Conservation (phyloP, 2,888 invertebrate genomes). For the Microctonus hyperodae region DNA sequence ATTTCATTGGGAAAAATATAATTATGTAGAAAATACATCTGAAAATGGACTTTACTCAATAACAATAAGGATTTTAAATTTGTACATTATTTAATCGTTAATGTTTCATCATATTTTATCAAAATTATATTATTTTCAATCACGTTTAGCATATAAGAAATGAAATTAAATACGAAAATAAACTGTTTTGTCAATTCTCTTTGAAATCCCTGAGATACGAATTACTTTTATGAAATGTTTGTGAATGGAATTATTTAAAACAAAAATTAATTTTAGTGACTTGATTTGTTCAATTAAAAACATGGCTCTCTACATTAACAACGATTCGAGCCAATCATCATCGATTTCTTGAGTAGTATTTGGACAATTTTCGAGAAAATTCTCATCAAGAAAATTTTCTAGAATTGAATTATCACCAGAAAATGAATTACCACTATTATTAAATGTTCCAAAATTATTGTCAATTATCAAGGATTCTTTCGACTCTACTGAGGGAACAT, state of each 20-base stretch:
- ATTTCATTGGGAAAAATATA: constrained; percentile 19
- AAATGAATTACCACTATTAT: constrained; percentile 15
- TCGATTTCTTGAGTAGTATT: constrained; percentile 34
- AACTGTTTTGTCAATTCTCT: background rate
- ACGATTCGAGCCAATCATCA: constrained; percentile 40
- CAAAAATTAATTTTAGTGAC: background rate
- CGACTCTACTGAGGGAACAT: background rate
- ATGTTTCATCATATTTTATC: background rate
- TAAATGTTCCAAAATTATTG: background rate
- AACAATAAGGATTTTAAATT: constrained; percentile 3
- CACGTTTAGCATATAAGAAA: background rate
- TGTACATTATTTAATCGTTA: background rate
- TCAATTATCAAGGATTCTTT: background rate
- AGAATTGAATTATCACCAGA: constrained; percentile 32
- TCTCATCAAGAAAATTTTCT: constrained; percentile 35
- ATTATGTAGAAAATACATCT: constrained; percentile 2
- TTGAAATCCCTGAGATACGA: constrained; percentile 13
- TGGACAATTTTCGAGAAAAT: constrained; percentile 33
- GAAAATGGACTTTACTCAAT: background rate
- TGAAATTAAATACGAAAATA: background rate
- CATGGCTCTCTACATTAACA: constrained; percentile 28
- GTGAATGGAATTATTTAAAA: background rate
- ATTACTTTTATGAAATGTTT: background rate
- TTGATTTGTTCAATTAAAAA: background rate
- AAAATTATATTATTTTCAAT: background rate